These are phyloP conservation scores for Fringilla coelebs DNA, from an alignment of 2,797 vertebrate species.

Conservation along the genomic window DNA sequence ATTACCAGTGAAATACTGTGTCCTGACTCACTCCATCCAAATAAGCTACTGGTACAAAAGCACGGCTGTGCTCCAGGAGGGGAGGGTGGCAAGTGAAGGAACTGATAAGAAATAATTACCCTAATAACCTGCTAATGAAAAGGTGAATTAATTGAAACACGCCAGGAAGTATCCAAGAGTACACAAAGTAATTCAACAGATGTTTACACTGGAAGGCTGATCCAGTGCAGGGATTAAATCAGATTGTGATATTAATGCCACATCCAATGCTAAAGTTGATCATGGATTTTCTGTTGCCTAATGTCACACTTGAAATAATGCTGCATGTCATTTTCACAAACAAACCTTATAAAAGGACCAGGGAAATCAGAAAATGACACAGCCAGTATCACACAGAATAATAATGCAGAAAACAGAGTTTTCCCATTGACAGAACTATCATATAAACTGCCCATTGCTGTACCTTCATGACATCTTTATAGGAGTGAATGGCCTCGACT, in stretches of 20 bases:
- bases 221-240: neutral
- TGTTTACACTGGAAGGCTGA: neutral
- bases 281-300: neutral
- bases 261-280: neutral
- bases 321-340: neutral
- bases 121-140: neutral
- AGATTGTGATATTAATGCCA: neutral
- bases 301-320: neutral
- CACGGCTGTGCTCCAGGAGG: neutral
- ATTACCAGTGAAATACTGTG: neutral
- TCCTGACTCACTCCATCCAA: slow-evolving; percentile 15
- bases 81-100: neutral
- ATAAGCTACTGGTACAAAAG: neutral
- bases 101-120: slow-evolving; percentile 39
- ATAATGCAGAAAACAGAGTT: neutral
- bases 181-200: neutral
- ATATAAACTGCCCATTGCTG: neutral
- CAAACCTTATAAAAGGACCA: neutral
- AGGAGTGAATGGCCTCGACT: slow-evolving; percentile 77
- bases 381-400: neutral
- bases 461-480: slow-evolving; percentile 92
- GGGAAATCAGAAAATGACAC: neutral
- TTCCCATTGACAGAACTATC: neutral
- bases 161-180: neutral
- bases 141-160: slow-evolving; percentile 26